phyloP scores from a whole-genome alignment of 2,888 invertebrate genomes.

The Nemotelus nigrinus region DNA sequence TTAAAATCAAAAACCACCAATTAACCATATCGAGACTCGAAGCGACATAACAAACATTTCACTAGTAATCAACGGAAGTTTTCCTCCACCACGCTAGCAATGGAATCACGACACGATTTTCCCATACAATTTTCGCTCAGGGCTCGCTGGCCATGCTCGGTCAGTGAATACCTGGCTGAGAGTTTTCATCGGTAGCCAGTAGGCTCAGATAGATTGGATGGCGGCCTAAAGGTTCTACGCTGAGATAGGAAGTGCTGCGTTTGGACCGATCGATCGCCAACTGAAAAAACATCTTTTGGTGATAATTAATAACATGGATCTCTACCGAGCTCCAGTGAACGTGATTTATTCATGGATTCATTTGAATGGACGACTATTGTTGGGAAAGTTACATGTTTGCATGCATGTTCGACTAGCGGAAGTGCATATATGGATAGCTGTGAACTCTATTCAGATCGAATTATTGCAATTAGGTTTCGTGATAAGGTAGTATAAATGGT shows the following conservation, averaged over 20 bases:
- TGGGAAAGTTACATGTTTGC: too few relatives aligned
- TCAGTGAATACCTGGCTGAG: not conserved
- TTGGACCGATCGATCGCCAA: not conserved
- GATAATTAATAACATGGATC: conserved; percentile 24
- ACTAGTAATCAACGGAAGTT: conserved; percentile 40
- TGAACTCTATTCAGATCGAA: too few relatives aligned
- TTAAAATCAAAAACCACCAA: conserved; percentile 41
- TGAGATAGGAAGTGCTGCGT: not conserved
- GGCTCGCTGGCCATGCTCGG: not conserved
- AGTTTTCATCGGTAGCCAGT: not conserved
- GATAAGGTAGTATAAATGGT: too few relatives aligned
- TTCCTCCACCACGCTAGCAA: not conserved
- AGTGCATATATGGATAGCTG: too few relatives aligned
- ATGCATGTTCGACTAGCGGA: too few relatives aligned
- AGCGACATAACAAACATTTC: conserved; percentile 41
- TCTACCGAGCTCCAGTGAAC: not conserved
- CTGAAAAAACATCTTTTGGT: not conserved
- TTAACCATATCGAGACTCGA: conserved; percentile 42
- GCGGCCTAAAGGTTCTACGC: not conserved
- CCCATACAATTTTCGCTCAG: conserved; percentile 19
- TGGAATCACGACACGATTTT: conserved; percentile 38
- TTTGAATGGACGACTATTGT: too few relatives aligned
- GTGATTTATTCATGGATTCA: conserved; percentile 2
- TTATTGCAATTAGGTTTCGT: too few relatives aligned
- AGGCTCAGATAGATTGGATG: not conserved